Percentiles rank a stretch among this genome's conserved stretches.
Conservation (phyloP, 2,797 vertebrate species). For the Gouania willdenowi region DNA sequence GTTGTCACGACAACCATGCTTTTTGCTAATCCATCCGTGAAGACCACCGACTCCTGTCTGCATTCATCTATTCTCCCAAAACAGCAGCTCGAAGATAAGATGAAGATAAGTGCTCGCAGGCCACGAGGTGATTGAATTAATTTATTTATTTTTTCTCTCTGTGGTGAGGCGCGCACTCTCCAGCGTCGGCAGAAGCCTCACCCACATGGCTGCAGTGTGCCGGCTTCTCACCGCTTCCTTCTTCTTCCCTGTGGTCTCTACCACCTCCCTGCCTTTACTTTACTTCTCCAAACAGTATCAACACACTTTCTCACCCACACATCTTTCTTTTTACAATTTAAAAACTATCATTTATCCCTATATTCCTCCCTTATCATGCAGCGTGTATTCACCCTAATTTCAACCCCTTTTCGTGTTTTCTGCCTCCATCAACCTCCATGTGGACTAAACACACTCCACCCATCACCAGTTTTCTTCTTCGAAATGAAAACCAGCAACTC, state of each 20-base stretch:
- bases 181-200: constrained; percentile 51
- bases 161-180: constrained; percentile 4
- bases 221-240: constrained; percentile 20
- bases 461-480: too few species aligned
- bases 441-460: constrained; percentile 34
- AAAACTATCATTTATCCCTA: constrained; percentile 26
- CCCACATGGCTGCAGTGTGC: constrained; percentile 68
- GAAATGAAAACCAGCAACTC: too few species aligned
- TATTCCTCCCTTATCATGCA: constrained; percentile 26
- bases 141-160: background rate
- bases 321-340: constrained; percentile 27
- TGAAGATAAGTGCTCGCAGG: constrained; percentile 18
- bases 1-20: constrained; percentile 4
- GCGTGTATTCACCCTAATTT: constrained; percentile 7
- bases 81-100: too few species aligned
- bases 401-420: constrained; percentile 2
- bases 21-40: constrained; percentile 26
- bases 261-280: constrained; percentile 13
- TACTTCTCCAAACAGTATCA: constrained; percentile 16
- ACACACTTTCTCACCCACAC: background rate
- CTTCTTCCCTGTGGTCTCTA: background rate
- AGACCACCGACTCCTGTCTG: constrained; percentile 7
- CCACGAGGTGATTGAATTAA: background rate
- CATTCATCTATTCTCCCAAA: constrained; percentile 31
- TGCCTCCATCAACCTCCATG: constrained; percentile 16